phyloP scores from a whole-genome alignment of 1,140 invertebrate genomes.

The Drosophila virilis region DNA sequence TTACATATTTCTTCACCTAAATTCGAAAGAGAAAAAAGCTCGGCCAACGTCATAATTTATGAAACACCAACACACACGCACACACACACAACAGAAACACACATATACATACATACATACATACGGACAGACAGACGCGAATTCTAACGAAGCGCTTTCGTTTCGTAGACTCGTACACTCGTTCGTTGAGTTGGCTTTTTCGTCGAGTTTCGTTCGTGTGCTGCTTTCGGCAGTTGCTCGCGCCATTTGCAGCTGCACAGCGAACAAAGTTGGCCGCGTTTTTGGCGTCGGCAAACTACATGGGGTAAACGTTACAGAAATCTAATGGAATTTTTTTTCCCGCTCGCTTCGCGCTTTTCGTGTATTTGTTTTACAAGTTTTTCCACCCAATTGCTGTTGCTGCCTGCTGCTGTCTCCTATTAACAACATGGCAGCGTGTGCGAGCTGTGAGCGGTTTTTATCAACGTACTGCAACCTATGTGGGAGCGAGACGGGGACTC shows the following conservation, averaged over 20 bases:
- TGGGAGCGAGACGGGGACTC: slow-evolving; percentile 84
- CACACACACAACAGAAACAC: slow-evolving; percentile 8
- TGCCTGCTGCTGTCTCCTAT: slow-evolving; percentile 4
- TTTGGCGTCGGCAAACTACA: slow-evolving; percentile 31
- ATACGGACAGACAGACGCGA: slow-evolving; percentile 38
- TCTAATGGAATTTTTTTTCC: slow-evolving; percentile 81
- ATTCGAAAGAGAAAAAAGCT: slow-evolving; percentile 67
- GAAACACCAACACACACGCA: slow-evolving; percentile 54
- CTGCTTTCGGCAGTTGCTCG: slow-evolving; percentile 58
- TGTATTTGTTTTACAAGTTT: slow-evolving; percentile 66
- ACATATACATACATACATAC: slow-evolving; percentile 16
- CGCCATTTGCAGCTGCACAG: slow-evolving; percentile 81
- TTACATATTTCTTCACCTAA: slow-evolving; percentile 70
- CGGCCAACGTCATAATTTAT: slow-evolving; percentile 77
- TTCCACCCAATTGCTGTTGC: slow-evolving; percentile 32
- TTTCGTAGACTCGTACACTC: slow-evolving; percentile 8
- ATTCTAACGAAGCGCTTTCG: slow-evolving; percentile 69
- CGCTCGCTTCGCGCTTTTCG: slow-evolving; percentile 13
- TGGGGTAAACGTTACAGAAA: slow-evolving; percentile 50
- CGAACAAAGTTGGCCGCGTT: slow-evolving; percentile 78
- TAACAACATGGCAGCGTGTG: slow-evolving; percentile 11
- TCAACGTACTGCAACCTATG: slow-evolving; percentile 84
- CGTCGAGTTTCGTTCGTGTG: slow-evolving; percentile 66
- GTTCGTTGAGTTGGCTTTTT: slow-evolving; percentile 67
- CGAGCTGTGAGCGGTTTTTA: slow-evolving; percentile 42